Evolutionary conservation across 1,140 invertebrate species (phyloP), one percentile per base, ranked within the genome.

Genomic region (Oryctes rhinoceros): DNA sequence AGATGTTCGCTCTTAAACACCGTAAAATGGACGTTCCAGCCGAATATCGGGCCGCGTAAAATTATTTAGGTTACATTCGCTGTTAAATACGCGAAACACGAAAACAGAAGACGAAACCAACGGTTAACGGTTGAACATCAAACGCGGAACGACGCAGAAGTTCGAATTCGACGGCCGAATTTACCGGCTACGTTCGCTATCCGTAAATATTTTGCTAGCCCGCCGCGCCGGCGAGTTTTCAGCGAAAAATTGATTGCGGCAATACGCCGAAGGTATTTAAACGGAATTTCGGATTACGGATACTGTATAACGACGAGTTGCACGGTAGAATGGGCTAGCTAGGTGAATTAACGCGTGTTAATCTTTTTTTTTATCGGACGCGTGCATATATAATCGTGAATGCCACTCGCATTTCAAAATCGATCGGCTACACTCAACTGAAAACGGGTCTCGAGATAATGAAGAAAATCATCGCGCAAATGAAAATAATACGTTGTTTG

Each of bases 11-110:
- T 53, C 49, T 53, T 53, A 53, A 53, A 53, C 49, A n/a, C 49
- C 11, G 49, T 53, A 53, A 53, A n/a, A n/a, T n/a, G 13, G 13
- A 53, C 13, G 49, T n/a, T 13, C n/a, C 13, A 59, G n/a, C 15
- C 5, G 53, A 59, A 59, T n/a, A 59, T 59, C 18, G 53, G n/a
- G 53, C 15, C 15, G 1, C 53, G 53, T 59, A 18, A 59, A 59
- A 59, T 59, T 59, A 59, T 59, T 59, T 59, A 59, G 53, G 53
- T 59, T 59, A 18, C 53, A 59, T n/a, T 18, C 18, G n/a, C 15
- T 15, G 18, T 59, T 18, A 18, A 59, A 59, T 18, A 59, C 53
- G 53, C 53, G 53, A 59, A 59, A 59, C 53, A 59, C 53, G 53
- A 59, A 59, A 59, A 59, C 18, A 18, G 53, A 59, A 18, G 53